phyloP scores from a whole-genome alignment of 2,113 vertebrate genomes.

The Zapornia atra region DNA sequence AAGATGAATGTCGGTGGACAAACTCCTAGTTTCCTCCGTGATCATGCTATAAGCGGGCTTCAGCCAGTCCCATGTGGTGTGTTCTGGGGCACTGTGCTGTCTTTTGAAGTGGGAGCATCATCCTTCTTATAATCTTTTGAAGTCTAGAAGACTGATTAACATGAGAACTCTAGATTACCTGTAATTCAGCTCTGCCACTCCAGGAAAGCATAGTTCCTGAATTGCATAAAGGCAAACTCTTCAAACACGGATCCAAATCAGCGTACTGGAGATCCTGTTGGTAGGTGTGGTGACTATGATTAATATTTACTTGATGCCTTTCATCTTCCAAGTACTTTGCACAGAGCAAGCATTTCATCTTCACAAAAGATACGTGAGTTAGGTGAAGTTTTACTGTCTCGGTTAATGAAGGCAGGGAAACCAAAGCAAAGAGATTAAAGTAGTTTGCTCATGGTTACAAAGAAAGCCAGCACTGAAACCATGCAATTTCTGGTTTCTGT shows the following conservation, averaged over 20 bases:
- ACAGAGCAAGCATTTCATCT: conserved; percentile 33
- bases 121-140: conserved; percentile 30
- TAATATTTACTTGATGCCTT: conserved; percentile 46
- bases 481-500: not conserved
- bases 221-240: conserved; percentile 23
- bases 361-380: not conserved
- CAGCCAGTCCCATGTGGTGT: conserved; percentile 18
- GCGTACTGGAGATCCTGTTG: conserved; percentile 23
- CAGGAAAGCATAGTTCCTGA: conserved; percentile 33
- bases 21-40: conserved; percentile 25
- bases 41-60: conserved; percentile 19
- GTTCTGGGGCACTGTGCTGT: not conserved
- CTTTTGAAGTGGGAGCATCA: conserved; percentile 41
- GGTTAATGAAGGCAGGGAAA: conserved; percentile 24
- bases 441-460: not conserved
- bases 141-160: conserved; percentile 33
- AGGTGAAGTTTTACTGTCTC: not conserved
- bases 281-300: conserved; percentile 50
- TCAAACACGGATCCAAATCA: conserved; percentile 8
- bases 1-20: not conserved
- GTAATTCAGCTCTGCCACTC: conserved; percentile 30
- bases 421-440: conserved; percentile 4
- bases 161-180: conserved; percentile 48
- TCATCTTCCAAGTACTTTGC: conserved; percentile 54
- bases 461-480: not conserved